These are phyloP conservation scores for Glaucopsyche alexis DNA, from an alignment of 2,888 invertebrate species.

Conservation along the genomic window DNA sequence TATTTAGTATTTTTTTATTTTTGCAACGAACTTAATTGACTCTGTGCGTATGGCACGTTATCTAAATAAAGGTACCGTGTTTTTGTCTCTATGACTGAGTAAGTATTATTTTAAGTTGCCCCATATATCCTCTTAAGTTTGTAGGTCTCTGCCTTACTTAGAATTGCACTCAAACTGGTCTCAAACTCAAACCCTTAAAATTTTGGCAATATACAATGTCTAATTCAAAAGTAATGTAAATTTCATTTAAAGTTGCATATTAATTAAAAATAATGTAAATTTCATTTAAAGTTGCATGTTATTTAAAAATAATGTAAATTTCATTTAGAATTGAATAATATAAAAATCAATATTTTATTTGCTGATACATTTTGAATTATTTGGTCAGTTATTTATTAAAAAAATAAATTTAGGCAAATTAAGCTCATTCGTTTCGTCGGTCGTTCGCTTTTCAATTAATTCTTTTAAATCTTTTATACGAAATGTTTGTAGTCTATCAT, in stretches of 20 bases:
- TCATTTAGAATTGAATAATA: too few relatives aligned
- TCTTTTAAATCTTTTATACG: not conserved
- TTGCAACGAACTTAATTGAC: not conserved
- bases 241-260: too few relatives aligned
- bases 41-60: constrained; percentile 13
- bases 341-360: too few relatives aligned
- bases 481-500: not conserved
- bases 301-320: too few relatives aligned
- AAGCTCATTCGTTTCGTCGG: constrained; percentile 9
- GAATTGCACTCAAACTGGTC: not conserved
- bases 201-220: too few relatives aligned
- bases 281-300: too few relatives aligned
- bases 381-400: not conserved
- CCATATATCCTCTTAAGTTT: not conserved
- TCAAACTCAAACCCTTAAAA: not conserved
- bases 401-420: not conserved
- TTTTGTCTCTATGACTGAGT: not conserved
- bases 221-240: too few relatives aligned
- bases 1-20: not conserved
- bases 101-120: not conserved
- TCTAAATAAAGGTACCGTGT: not conserved
- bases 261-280: too few relatives aligned
- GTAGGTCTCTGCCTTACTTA: not conserved
- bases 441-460: not conserved
- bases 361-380: too few relatives aligned